Base-by-base conservation (phyloP, 2,113 vertebrate species). In the Addax nasomaculatus region DNA sequence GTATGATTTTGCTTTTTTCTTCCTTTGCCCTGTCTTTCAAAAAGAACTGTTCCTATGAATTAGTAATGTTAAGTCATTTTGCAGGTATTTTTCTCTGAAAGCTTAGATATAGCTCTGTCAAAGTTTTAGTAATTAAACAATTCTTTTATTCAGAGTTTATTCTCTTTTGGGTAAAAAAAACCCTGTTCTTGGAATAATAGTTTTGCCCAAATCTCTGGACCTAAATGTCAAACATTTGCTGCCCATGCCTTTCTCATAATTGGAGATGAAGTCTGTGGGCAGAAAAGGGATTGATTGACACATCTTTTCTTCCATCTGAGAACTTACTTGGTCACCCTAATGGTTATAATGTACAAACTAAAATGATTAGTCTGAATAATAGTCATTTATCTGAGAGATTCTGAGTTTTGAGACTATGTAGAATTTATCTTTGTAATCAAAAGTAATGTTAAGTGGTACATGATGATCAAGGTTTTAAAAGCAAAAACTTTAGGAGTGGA, bases 11-110 rank as follows among this genome's bases (percentile, higher is more conserved):
- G 53, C 47, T 83, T 94, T 95, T 43, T 93, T 21, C 57, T 88
- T 92, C 45, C 73, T 79, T 95, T 80, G 17, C 64, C 73, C 97
- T 96, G 95, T 94, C 81, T 95, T 95, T 70, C 79, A 30, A 67
- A 93, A 91, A 47, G 51, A 90, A 62, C 60, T 94, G 6, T 86
- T 97, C 78, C 60, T 93, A 21, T 95, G 85, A 94, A 85, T 93
- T 92, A 33, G 60, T 81, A 70, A 86, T 92, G 93, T 91, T 85
- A 84, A 92, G 70, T 90, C 7, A 49, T 89, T 57, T 95, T 58
- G 16, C 13, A 85, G n/a, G 10, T 51, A 27, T 16, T 45, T 78
- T 88, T 43, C 17, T 13, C 49, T 84, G 25, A 27, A 90, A 95
- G 7, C 5, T 88, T 93, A 89, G 17, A 15, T 53, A 62, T 4